Conservation (phyloP, 2,113 vertebrate species). For the Syngnathus floridae region DNA sequence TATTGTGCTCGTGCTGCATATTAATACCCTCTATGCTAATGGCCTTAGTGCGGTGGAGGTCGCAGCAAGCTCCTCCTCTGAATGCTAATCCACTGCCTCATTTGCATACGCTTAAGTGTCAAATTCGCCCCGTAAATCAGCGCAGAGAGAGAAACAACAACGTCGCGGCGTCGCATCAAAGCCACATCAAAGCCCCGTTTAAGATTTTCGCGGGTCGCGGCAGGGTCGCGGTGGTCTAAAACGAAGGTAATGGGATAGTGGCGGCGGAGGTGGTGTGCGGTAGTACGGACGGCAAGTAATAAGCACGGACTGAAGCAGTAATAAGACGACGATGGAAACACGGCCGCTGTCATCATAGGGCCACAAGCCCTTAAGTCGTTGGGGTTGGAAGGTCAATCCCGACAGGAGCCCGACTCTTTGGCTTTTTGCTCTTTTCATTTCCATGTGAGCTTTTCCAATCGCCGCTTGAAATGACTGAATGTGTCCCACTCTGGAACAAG, state of each 20-base stretch:
- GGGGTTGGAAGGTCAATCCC: neutral
- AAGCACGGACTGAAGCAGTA: slow-evolving; percentile 56
- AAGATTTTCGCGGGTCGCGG: slow-evolving; percentile 58
- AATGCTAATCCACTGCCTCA: slow-evolving; percentile 68
- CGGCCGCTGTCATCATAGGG: slow-evolving; percentile 46
- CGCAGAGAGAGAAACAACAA: slow-evolving; percentile 52
- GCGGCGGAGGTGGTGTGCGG: slow-evolving; percentile 29
- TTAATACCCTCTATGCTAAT: slow-evolving; percentile 70
- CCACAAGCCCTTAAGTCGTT: slow-evolving; percentile 45
- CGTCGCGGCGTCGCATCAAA: slow-evolving; percentile 50
- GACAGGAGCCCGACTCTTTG: neutral
- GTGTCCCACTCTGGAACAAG: neutral
- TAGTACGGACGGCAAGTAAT: slow-evolving; percentile 58
- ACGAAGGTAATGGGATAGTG: slow-evolving; percentile 63
- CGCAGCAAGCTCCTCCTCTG: slow-evolving; percentile 68
- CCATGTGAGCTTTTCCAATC: slow-evolving; percentile 1
- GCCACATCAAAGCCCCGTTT: slow-evolving; percentile 62
- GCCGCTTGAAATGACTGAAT: neutral
- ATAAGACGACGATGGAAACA: slow-evolving; percentile 57
- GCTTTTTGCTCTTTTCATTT: slow-evolving; percentile 26
- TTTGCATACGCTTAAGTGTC: slow-evolving; percentile 70
- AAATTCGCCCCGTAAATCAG: slow-evolving; percentile 63
- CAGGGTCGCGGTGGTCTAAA: slow-evolving; percentile 52
- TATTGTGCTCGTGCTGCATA: slow-evolving; percentile 62
- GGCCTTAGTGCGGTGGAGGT: slow-evolving; percentile 57